Percentiles rank a stretch among this genome's conserved stretches.
Conservation (phyloP, 1,140 invertebrate genomes). For the Asbolus verrucosus region DNA sequence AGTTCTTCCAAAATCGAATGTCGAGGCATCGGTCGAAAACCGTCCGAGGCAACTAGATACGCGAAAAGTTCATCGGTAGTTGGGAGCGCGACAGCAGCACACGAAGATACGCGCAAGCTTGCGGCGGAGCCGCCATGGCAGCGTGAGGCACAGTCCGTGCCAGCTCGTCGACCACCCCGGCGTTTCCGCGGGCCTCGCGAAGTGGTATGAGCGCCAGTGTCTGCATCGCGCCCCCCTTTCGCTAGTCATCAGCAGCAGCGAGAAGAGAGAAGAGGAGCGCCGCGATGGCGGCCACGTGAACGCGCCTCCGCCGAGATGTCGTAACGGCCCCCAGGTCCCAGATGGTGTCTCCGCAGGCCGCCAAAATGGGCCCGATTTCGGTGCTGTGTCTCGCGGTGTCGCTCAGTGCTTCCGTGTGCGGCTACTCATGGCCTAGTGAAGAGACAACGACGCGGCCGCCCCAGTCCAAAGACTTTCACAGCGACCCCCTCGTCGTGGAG, state of each 20-base stretch:
- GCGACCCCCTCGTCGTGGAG: constrained; percentile 81
- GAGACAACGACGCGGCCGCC: constrained; percentile 68
- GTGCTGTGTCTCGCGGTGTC: constrained; percentile 41
- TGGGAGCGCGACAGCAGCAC: no score
- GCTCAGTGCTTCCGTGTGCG: constrained; percentile 49
- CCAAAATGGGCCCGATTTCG: constrained; percentile 43
- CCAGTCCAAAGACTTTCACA: constrained; percentile 70
- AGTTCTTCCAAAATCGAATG: no score
- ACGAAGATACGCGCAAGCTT: constrained; percentile 52
- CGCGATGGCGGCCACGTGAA: constrained; percentile 33
- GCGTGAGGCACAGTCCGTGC: constrained; percentile 45
- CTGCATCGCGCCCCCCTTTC: no score
- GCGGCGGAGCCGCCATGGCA: constrained; percentile 36
- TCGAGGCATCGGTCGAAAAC: no score
- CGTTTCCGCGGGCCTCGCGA: constrained; percentile 45
- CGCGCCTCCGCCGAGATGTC: no score
- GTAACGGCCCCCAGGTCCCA: background rate
- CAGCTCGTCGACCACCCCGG: constrained; percentile 53
- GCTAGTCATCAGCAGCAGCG: no score
- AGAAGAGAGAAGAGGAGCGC: constrained; percentile 13
- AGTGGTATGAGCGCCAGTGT: no score
- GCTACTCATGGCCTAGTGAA: constrained; percentile 63
- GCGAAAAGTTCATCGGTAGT: no score
- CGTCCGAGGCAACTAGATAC: no score
- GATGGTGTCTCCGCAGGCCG: no score